Evolutionary conservation across 2,888 invertebrate genomes (phyloP).

Genomic region (Endomychus coccineus): DNA sequence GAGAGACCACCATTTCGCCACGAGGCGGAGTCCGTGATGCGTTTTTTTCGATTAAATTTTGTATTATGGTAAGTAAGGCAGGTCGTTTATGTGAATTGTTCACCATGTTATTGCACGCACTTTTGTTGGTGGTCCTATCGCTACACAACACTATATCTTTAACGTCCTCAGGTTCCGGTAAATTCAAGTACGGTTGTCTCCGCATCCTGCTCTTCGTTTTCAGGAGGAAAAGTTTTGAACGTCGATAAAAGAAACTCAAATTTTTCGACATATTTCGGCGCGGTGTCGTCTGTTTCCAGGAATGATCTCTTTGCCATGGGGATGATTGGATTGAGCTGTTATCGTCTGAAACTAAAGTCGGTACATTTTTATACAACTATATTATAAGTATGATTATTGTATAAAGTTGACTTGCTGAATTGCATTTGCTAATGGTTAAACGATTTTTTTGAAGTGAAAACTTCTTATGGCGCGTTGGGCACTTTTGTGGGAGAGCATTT

Average conservation of each 20-base stretch:
- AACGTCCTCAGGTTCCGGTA: conserved; percentile 25
- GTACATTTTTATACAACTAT: too few relatives aligned
- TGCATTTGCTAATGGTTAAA: too few relatives aligned
- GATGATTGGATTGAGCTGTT: conserved; percentile 86
- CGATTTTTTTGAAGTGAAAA: too few relatives aligned
- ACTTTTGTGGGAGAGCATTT: too few relatives aligned
- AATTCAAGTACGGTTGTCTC: conserved; percentile 58
- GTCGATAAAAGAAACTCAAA: conserved; percentile 63
- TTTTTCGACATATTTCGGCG: conserved; percentile 66
- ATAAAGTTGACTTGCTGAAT: too few relatives aligned
- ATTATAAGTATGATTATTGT: too few relatives aligned
- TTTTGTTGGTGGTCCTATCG: conserved; percentile 22
- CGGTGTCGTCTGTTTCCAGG: conserved; percentile 78
- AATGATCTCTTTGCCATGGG: conserved; percentile 85
- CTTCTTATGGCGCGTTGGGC: too few relatives aligned
- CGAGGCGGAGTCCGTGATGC: conserved; percentile 31
- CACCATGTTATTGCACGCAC: conserved; percentile 28
- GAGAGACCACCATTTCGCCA: conserved; percentile 58
- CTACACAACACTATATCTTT: conserved; percentile 8
- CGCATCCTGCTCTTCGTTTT: conserved; percentile 47
- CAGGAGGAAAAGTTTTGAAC: conserved; percentile 48
- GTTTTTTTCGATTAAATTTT: conserved; percentile 35
- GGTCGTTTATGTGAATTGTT: conserved; percentile 24
- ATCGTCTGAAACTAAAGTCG: conserved; percentile 71
- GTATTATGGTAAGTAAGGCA: conserved; percentile 33